Percentiles rank a stretch among this genome's conserved stretches.
Conservation (phyloP, 2,113 vertebrate genomes). For the Hyaena hyaena region DNA sequence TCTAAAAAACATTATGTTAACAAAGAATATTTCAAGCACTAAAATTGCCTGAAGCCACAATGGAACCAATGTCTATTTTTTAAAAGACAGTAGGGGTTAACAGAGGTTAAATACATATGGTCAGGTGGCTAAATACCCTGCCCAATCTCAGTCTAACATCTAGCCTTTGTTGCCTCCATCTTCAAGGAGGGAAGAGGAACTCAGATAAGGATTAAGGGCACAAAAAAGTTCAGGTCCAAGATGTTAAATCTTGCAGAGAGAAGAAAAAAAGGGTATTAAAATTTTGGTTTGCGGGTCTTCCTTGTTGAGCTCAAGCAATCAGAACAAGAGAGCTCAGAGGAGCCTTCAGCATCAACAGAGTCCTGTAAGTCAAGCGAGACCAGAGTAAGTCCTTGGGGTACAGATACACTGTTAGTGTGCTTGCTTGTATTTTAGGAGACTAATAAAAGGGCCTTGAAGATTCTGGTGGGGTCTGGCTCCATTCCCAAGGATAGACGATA, state of each 20-base stretch:
- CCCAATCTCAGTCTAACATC: background rate
- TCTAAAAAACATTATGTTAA: constrained; percentile 62
- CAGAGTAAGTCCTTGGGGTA: background rate
- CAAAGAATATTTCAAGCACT: constrained; percentile 40
- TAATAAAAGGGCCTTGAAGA: background rate
- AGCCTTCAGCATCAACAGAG: background rate
- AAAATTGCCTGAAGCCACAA: background rate
- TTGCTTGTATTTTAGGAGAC: background rate
- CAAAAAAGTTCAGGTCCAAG: background rate
- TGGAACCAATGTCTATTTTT: constrained; percentile 11
- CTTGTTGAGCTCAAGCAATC: background rate
- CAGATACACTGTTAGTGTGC: background rate
- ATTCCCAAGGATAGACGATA: background rate
- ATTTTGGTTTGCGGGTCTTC: background rate
- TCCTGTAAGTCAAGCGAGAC: background rate
- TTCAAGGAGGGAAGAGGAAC: background rate
- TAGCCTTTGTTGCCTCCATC: background rate
- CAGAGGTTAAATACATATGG: background rate
- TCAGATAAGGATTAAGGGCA: background rate
- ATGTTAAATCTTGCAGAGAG: background rate
- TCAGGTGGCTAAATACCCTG: background rate
- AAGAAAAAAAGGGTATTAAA: background rate
- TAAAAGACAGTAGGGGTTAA: background rate
- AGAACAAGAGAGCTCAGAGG: background rate
- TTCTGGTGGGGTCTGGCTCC: background rate